A percentile compares a stretch with the other conserved stretches of the same genome.
These are phyloP conservation scores for Drosophila tani DNA, from an alignment of 1,140 invertebrate species.

Conservation along the genomic window DNA sequence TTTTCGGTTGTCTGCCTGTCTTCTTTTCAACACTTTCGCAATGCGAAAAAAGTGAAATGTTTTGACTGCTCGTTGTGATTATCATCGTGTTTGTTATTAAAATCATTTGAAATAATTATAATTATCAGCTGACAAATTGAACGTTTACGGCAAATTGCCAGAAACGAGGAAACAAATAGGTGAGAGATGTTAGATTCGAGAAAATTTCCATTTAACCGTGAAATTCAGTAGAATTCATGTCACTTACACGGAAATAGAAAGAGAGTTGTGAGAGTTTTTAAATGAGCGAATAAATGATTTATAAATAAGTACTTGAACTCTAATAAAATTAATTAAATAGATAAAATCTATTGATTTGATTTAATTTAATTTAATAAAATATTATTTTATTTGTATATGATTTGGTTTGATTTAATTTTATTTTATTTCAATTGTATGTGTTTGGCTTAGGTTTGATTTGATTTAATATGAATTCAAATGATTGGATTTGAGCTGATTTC, in stretches of 20 bases:
- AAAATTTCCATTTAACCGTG: slow-evolving; percentile 19
- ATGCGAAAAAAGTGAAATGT: slow-evolving; percentile 67
- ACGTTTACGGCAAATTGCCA: slow-evolving; percentile 25
- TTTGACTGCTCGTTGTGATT: slow-evolving; percentile 47
- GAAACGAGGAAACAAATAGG: slow-evolving; percentile 16
- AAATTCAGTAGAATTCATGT: slow-evolving; percentile 7
- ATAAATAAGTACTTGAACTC: background rate
- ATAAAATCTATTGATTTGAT: too few species aligned
- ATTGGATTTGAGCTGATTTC: too few species aligned
- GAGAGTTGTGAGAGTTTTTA: too few species aligned
- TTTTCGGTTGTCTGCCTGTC: slow-evolving; percentile 22
- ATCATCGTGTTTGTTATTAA: slow-evolving; percentile 63
- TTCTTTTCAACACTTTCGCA: slow-evolving; percentile 72
- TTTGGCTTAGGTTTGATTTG: too few species aligned
- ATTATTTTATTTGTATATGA: background rate
- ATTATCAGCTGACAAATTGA: slow-evolving; percentile 36
- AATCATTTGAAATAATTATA: slow-evolving; percentile 68
- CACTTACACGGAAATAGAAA: background rate
- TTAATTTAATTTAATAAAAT: too few species aligned
- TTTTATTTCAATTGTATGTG: too few species aligned
- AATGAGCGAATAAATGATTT: too few species aligned
- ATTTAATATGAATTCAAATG: too few species aligned
- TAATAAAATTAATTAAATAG: too few species aligned
- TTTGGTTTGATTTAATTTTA: too few species aligned
- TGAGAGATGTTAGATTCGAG: slow-evolving; percentile 8